Percentiles rank a stretch among this genome's conserved stretches.
Conservation (phyloP, 2,113 vertebrate species). For the Pantherophis guttatus region DNA sequence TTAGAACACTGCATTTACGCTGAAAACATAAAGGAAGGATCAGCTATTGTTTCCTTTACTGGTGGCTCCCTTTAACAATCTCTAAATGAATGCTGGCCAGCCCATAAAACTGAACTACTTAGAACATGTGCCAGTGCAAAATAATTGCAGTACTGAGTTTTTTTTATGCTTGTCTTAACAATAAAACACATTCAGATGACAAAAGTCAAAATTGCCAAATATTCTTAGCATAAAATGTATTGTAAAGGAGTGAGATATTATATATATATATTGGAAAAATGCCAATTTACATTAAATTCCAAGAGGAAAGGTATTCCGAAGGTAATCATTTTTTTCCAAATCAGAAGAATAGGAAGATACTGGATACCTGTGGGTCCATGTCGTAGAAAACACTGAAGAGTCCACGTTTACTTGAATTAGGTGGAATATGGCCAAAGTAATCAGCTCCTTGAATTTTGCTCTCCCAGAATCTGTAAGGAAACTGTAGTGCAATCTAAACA, state of each 20-base stretch:
- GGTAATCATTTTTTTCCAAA: too few species aligned
- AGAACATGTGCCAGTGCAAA: background rate
- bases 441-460: constrained; percentile 93
- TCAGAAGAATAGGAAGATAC: background rate
- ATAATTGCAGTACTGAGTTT: background rate
- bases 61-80: background rate
- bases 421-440: constrained; percentile 92
- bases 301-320: background rate
- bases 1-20: constrained; percentile 89
- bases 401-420: constrained; percentile 82
- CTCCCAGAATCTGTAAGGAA: constrained; percentile 95
- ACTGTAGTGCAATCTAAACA: constrained; percentile 87
- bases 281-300: background rate
- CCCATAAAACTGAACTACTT: background rate
- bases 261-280: background rate
- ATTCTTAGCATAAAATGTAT: background rate
- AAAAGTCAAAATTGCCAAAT: background rate
- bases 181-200: background rate
- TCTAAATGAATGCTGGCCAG: background rate
- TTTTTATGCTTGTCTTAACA: background rate
- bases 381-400: constrained; percentile 97
- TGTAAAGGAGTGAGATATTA: background rate
- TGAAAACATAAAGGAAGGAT: constrained; percentile 45
- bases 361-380: constrained; percentile 88
- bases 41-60: background rate